Base-by-base conservation (phyloP, 2,113 vertebrate species). In the Hydrolagus affinis region DNA sequence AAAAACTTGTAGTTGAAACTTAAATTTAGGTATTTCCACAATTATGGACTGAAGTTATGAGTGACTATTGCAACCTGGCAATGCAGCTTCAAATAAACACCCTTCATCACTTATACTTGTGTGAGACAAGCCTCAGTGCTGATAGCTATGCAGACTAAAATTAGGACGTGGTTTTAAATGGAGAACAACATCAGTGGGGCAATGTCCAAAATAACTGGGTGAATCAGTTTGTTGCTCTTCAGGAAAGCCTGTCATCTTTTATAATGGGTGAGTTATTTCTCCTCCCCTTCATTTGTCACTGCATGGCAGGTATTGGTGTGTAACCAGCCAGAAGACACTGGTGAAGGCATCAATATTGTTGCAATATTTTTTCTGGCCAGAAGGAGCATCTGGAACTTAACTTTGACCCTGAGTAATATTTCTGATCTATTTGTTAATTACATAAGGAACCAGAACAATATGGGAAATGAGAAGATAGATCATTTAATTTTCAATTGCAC, bases 401-500 rank as follows among this genome's bases (percentile, higher is more conserved):
- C 62, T 68, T 83, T 62, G 28, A 83, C 78, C 32, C 60, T 30
- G 23, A 44, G 44, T 44, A 6, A 44, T 44, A 83, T 83, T 83
- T 83, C 60, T 30, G 62, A 62, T 44, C 78, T 66, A 83, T 66
- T 83, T 44, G 6, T 44, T 83, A 83, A 83, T 83, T 83, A 83
- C 66, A 60, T 83, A 83, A 44, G 44, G 6, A 83, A 83, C 25
- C 78, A 83, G 78, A 83, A 66, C 66, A 83, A 83, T 83, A 83
- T 60, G 59, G 78, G 78, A 62, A 28, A 1, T 64, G 78, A 83
- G 66, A 66, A 62, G 60, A 66, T 64, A 83, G 66, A 83, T 83
- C 32, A 83, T 83, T 83, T 66, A 83, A 83, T 60, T 83, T 83
- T 83, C 62, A 83, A 83, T 83, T 83, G 66, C 66, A 62, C 62